A percentile compares a stretch with the other conserved stretches of the same genome.
Evolutionary conservation across 2,888 invertebrate genomes (phyloP).

Genomic region (Elysia crispata): DNA sequence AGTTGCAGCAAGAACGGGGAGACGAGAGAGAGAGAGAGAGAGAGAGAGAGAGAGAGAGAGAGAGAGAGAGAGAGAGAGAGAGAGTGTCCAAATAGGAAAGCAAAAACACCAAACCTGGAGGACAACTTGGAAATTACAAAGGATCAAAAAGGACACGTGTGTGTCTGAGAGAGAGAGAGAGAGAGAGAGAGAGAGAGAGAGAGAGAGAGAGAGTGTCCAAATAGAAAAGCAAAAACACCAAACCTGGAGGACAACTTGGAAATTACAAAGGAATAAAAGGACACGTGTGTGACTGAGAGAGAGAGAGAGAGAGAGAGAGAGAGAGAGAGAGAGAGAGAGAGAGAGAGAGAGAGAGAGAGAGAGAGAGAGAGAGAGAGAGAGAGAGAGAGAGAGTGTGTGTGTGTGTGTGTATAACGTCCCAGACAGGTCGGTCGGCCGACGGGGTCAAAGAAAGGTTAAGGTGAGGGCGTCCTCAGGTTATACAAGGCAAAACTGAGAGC

Average conservation of each 20-base stretch:
- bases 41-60: conserved; percentile 20
- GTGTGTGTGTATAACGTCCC: not conserved
- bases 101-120: no score
- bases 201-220: conserved; percentile 39
- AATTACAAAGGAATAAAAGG: conserved; percentile 23
- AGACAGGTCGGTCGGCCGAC: no score
- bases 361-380: no score
- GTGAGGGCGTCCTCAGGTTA: no score
- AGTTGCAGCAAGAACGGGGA: no score
- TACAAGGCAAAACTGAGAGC: no score
- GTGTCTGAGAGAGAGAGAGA: conserved; percentile 40
- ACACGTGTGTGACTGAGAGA: conserved; percentile 18
- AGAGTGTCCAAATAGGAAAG: no score
- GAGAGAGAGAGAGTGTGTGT: no score
- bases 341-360: no score
- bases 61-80: conserved; percentile 38
- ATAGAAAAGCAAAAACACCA: conserved; percentile 40
- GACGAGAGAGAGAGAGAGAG: conserved; percentile 30
- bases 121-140: not conserved
- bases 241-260: conserved; percentile 35
- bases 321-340: no score
- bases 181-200: conserved; percentile 40
- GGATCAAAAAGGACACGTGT: conserved; percentile 5
- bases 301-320: conserved; percentile 40
- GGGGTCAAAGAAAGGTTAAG: no score